These are phyloP conservation scores for Magallana gigas DNA, from an alignment of 1,140 invertebrate genomes.

Conservation along the genomic window DNA sequence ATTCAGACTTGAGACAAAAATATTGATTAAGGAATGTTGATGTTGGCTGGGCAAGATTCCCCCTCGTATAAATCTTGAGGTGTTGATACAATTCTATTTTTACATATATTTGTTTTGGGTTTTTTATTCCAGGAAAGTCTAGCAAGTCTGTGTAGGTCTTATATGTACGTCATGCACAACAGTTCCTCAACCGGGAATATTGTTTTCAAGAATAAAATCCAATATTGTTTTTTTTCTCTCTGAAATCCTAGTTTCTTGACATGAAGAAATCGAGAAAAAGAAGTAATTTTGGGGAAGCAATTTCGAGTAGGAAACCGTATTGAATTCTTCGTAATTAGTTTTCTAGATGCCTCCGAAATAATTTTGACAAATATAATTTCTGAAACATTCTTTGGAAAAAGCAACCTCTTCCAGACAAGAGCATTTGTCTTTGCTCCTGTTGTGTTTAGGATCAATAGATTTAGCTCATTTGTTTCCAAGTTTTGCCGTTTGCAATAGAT, in stretches of 20 bases:
- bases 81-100: too few species aligned
- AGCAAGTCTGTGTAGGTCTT: too few species aligned
- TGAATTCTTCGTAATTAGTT: constrained; percentile 31
- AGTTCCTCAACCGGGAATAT: not conserved
- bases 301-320: constrained; percentile 22
- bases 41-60: too few species aligned
- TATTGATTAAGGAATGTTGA: too few species aligned
- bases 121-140: too few species aligned
- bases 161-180: too few species aligned
- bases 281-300: constrained; percentile 23
- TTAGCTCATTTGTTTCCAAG: constrained; percentile 27
- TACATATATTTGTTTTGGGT: too few species aligned
- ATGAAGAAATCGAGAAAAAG: constrained; percentile 18
- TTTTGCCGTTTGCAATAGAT: constrained; percentile 19
- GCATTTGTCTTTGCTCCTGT: constrained; percentile 18
- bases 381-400: constrained; percentile 12
- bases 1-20: too few species aligned
- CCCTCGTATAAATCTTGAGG: too few species aligned
- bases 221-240: not conserved
- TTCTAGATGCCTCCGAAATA: constrained; percentile 35
- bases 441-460: constrained; percentile 11
- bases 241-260: constrained; percentile 28
- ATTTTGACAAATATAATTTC: constrained; percentile 36
- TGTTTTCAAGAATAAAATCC: constrained; percentile 6
- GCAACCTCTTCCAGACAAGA: constrained; percentile 6